Conservation (phyloP, 2,888 invertebrate species). For the Drosophila borealis region DNA sequence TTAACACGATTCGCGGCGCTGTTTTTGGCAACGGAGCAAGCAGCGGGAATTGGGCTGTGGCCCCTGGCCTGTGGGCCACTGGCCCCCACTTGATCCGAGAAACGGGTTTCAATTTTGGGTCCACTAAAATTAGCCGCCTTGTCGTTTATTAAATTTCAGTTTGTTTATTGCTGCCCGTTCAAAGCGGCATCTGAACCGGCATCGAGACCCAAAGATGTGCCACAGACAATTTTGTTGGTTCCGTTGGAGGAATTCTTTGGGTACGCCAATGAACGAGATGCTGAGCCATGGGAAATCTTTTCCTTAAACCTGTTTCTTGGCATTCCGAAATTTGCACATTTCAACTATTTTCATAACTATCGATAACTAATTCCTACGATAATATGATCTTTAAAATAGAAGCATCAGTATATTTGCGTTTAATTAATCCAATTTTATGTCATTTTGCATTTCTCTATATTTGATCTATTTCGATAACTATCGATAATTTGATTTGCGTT, state of each 20-base stretch:
- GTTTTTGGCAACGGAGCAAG: slow-evolving; percentile 1
- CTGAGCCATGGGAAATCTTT: not conserved
- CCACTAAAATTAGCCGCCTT: slow-evolving; percentile 39
- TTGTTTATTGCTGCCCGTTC: slow-evolving; percentile 52
- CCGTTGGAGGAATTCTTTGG: too few relatives aligned
- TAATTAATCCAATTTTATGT: too few relatives aligned
- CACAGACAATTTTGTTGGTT: not conserved
- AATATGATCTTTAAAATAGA: too few relatives aligned
- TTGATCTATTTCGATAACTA: too few relatives aligned
- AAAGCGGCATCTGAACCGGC: slow-evolving; percentile 20
- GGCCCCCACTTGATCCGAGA: not conserved
- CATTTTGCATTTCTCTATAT: too few relatives aligned
- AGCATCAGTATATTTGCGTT: too few relatives aligned
- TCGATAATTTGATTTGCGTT: too few relatives aligned
- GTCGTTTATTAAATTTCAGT: slow-evolving; percentile 59
- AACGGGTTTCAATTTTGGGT: slow-evolving; percentile 5
- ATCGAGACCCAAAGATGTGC: not conserved
- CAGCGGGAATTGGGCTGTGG: slow-evolving; percentile 13
- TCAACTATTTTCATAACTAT: not conserved
- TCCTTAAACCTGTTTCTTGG: not conserved
- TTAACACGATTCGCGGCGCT: slow-evolving; percentile 7
- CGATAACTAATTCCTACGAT: not conserved
- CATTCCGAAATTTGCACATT: not conserved
- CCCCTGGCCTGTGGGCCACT: slow-evolving; percentile 8
- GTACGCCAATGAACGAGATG: too few relatives aligned